phyloP scores from a whole-genome alignment of 1,140 invertebrate genomes.

The Parapsyche elsis region DNA sequence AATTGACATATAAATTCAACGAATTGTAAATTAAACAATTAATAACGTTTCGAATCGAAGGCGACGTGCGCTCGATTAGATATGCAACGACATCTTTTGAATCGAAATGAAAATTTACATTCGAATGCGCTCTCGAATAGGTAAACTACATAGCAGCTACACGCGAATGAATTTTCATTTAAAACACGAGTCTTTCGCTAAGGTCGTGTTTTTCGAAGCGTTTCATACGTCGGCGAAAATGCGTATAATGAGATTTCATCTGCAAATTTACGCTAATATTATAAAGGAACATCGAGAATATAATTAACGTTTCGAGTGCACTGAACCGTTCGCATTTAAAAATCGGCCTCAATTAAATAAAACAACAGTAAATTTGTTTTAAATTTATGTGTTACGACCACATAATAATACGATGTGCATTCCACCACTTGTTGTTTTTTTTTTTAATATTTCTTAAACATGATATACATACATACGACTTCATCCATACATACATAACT shows the following conservation, averaged over 20 bases:
- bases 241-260: conserved; percentile 17
- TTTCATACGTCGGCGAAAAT: conserved; percentile 1
- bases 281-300: neutral
- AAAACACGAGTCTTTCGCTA: neutral
- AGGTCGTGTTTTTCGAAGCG: conserved; percentile 26
- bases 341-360: conserved; percentile 25
- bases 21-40: no score
- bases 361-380: conserved; percentile 31
- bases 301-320: conserved; percentile 13
- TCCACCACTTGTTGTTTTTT: neutral
- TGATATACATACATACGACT: neutral
- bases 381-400: conserved; percentile 2
- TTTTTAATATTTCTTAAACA: neutral
- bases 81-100: no score
- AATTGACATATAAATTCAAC: no score
- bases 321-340: neutral
- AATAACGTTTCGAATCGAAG: no score
- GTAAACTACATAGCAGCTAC: no score
- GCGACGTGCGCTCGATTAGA: no score
- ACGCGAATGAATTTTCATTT: no score
- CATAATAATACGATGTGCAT: conserved; percentile 1
- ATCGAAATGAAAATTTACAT: no score
- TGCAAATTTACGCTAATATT: conserved; percentile 3
- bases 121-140: no score
- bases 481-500: neutral